Conservation (phyloP, 2,113 vertebrate species). For the Cavia aperea region DNA sequence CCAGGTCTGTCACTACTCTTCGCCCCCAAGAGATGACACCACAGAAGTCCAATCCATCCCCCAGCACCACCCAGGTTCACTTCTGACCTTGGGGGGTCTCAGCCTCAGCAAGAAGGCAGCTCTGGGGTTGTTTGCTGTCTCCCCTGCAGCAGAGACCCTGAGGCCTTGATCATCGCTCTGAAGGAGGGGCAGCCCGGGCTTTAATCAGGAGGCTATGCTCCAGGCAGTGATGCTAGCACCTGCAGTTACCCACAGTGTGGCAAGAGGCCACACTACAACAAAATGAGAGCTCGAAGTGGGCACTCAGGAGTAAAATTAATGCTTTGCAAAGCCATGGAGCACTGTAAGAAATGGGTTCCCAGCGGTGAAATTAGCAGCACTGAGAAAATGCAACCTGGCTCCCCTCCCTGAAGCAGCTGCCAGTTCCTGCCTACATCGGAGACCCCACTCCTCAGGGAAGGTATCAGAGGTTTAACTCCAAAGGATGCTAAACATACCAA, state of each 20-base stretch:
- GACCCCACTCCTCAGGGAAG: background rate
- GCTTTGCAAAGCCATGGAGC: background rate
- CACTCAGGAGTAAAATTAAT: background rate
- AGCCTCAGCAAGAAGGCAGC: background rate
- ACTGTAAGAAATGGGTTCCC: background rate
- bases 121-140: background rate
- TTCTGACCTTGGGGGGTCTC: background rate
- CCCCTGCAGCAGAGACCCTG: background rate
- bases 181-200: background rate
- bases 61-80: background rate
- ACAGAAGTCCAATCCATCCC: background rate
- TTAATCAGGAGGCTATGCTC: background rate
- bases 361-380: background rate
- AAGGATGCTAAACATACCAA: background rate
- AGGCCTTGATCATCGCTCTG: background rate
- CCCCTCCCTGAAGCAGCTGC: background rate
- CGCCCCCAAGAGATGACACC: background rate
- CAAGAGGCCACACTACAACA: background rate
- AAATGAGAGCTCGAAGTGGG: background rate
- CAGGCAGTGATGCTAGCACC: rapidly evolving
- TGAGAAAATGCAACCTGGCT: background rate
- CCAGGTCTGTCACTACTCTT: background rate
- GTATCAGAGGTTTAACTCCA: background rate
- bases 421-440: background rate
- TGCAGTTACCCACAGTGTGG: background rate